Conservation (phyloP, 2,797 vertebrate species). For the Pseudomugil tenellus region DNA sequence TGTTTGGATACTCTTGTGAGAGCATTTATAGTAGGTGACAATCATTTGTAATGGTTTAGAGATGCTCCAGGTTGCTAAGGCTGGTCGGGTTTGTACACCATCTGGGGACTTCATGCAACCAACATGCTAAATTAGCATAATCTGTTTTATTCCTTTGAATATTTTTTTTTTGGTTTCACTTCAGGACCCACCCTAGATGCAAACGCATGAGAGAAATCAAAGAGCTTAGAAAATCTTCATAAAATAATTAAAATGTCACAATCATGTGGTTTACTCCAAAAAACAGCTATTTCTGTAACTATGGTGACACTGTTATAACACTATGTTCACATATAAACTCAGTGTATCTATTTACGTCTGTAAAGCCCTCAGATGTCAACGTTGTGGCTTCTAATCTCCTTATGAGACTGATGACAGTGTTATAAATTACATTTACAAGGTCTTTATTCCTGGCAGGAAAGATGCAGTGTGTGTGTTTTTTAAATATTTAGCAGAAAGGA, state of each 20-base stretch:
- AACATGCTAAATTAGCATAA: not conserved
- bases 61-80: no score
- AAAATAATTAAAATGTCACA: not conserved
- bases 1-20: no score
- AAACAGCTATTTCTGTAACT: not conserved
- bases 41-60: no score
- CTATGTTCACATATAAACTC: not conserved
- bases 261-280: not conserved
- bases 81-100: not conserved
- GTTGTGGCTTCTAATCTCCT: not conserved
- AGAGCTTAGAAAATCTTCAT: not conserved
- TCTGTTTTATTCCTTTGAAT: not conserved
- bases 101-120: no score
- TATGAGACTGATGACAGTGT: not conserved
- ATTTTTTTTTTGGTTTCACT: not conserved
- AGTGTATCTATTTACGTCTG: not conserved
- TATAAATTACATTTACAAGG: not conserved
- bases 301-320: not conserved
- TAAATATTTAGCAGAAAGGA: conserved; percentile 26
- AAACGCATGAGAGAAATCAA: not conserved
- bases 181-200: not conserved
- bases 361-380: not conserved
- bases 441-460: conserved; percentile 4
- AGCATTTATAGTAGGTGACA: no score
- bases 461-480: conserved; percentile 4